Evolutionary conservation across 1,140 invertebrate species (phyloP).

Genomic region (Cydia pomonella): DNA sequence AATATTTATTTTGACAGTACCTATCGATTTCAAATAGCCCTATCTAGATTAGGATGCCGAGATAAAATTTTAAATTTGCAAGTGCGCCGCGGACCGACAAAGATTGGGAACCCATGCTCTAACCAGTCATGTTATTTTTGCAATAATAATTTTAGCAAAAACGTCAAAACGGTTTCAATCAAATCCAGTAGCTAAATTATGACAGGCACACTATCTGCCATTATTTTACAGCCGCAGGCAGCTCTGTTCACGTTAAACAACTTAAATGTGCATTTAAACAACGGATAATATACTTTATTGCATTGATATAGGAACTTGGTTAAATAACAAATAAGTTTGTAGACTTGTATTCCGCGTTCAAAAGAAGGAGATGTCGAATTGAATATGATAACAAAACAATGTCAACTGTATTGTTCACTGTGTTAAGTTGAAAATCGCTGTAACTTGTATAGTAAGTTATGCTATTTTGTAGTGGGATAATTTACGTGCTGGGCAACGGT

Average conservation of each 20-base stretch:
- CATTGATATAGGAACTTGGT: neutral
- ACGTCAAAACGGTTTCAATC: neutral
- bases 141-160: neutral
- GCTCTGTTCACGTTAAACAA: neutral
- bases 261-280: neutral
- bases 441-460: neutral
- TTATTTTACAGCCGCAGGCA: constrained; percentile 12
- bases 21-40: no score
- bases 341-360: neutral
- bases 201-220: constrained; percentile 6
- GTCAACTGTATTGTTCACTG: neutral
- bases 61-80: no score
- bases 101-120: no score
- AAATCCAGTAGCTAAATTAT: constrained; percentile 25
- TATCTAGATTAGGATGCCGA: no score
- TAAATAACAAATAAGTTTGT: neutral
- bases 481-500: neutral
- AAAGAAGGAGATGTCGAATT: neutral
- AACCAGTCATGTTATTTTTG: no score
- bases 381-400: neutral
- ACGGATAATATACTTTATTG: neutral
- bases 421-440: neutral
- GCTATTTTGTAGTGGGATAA: neutral
- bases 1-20: no score
- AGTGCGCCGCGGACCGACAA: no score